Evolutionary conservation across 2,797 vertebrate species (phyloP).

Genomic region (Hypotaenidia philippensis): DNA sequence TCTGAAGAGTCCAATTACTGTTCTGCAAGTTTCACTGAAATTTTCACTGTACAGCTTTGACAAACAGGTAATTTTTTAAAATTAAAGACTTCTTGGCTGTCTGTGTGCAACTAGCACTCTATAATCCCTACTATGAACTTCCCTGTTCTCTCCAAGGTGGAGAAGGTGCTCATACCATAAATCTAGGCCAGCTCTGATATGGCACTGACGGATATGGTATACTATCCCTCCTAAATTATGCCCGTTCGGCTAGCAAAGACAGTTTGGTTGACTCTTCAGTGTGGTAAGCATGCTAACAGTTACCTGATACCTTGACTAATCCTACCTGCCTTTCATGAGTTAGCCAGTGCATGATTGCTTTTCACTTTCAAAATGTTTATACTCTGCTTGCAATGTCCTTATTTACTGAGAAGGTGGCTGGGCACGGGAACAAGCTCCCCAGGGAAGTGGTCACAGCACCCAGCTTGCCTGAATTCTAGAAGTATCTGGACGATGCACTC

Average conservation of each 20-base stretch:
- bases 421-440: too few relatives aligned
- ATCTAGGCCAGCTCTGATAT: not conserved
- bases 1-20: not conserved
- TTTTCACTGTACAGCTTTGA: not conserved
- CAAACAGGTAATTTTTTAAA: not conserved
- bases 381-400: not conserved
- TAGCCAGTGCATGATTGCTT: not conserved
- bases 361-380: not conserved
- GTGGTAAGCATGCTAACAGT: not conserved
- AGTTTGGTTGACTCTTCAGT: not conserved
- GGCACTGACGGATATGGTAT: fast-evolving
- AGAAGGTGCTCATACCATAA: not conserved
- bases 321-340: not conserved
- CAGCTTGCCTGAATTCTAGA: too few relatives aligned
- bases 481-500: too few relatives aligned
- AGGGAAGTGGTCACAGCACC: too few relatives aligned
- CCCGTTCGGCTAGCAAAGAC: not conserved
- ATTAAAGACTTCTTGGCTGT: not conserved
- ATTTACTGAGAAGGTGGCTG: too few relatives aligned
- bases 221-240: not conserved
- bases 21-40: not conserved
- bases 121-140: not conserved
- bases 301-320: not conserved
- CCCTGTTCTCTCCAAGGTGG: fast-evolving
- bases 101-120: not conserved